Evolutionary conservation across 2,113 vertebrate genomes (phyloP).

Genomic region (Uropsilus gracilis): DNA sequence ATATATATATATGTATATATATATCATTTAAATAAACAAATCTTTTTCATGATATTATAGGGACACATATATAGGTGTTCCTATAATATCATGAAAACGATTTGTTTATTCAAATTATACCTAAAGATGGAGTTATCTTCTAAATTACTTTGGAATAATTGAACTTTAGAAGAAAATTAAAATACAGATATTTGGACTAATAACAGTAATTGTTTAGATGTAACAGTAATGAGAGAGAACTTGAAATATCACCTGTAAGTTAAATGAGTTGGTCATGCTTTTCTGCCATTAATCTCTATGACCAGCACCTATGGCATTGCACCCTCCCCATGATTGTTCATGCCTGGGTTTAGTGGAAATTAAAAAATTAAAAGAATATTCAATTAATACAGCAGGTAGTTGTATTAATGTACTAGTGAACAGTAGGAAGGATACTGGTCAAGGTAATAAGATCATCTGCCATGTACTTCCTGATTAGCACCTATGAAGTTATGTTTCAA

Average conservation of each 20-base stretch:
- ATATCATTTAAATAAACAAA: no score
- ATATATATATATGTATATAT: no score
- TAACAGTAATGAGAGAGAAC: background rate
- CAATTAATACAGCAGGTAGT: background rate
- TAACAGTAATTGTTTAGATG: background rate
- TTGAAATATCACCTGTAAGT: background rate
- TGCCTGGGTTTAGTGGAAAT: no score
- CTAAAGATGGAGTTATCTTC: background rate
- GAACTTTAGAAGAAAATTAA: background rate
- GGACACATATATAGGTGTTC: background rate
- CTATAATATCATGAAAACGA: background rate
- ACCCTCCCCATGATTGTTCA: no score
- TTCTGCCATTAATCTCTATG: no score
- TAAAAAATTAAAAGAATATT: background rate
- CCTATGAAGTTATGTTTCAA: background rate
- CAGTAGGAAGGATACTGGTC: background rate
- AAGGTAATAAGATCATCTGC: background rate
- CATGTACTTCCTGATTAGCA: background rate
- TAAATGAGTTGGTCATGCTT: no score
- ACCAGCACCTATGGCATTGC: no score
- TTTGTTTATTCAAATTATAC: background rate
- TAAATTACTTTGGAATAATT: background rate
- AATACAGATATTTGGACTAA: background rate
- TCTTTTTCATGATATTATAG: no score
- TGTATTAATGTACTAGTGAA: background rate